phyloP scores from a whole-genome alignment of 2,888 invertebrate genomes.

The Nymphalis urticae region DNA sequence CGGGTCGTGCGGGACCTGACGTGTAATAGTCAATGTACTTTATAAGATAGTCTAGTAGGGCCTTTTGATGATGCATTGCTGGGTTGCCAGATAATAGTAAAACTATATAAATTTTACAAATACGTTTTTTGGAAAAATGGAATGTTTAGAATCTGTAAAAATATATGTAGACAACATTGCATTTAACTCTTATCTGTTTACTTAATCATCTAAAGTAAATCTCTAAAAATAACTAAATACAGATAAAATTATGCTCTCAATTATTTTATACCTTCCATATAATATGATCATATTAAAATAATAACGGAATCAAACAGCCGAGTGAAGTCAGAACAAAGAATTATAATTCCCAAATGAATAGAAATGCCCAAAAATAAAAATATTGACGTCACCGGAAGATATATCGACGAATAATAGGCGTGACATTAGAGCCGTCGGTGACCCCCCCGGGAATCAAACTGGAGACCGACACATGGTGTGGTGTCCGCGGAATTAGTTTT shows the following conservation, averaged over 20 bases:
- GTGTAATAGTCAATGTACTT: conserved; percentile 65
- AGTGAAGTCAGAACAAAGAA: conserved; percentile 12
- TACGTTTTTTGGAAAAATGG: neutral
- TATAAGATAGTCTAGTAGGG: conserved; percentile 69
- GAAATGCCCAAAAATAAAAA: conserved; percentile 68
- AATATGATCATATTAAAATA: neutral
- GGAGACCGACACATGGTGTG: conserved; percentile 69
- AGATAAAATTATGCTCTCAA: no score
- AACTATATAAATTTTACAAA: neutral
- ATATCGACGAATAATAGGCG: conserved; percentile 78
- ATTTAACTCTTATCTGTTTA: no score
- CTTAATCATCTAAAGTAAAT: no score
- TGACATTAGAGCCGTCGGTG: conserved; percentile 69
- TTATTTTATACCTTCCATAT: no score
- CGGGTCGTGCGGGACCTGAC: conserved; percentile 66
- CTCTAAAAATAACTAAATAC: no score
- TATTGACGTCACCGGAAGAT: conserved; percentile 73
- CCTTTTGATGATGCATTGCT: conserved; percentile 36
- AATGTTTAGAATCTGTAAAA: no score
- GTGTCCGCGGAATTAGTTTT: conserved; percentile 68
- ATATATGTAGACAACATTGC: no score
- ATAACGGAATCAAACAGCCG: neutral
- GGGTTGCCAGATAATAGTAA: conserved; percentile 12
- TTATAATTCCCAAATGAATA: conserved; percentile 62
- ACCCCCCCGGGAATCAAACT: conserved; percentile 74